A percentile compares a stretch with the other conserved stretches of the same genome.
phyloP scores from a whole-genome alignment of 2,113 vertebrate genomes.

The Grantiella picta region DNA sequence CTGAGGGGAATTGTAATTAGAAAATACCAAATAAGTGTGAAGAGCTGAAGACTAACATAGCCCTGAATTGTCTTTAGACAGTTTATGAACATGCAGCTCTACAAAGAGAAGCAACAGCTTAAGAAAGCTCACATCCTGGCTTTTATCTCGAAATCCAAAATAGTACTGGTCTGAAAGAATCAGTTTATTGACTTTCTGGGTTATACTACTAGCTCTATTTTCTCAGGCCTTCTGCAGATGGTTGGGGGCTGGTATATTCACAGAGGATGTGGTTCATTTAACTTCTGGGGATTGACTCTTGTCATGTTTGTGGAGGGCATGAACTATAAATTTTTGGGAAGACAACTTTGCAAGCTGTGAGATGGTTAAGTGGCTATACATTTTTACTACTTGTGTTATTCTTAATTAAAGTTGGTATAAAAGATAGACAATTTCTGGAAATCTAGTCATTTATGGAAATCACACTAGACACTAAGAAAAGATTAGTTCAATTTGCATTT shows the following conservation, averaged over 20 bases:
- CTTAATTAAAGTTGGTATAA: neutral
- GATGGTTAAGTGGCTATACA: neutral
- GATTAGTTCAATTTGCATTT: neutral
- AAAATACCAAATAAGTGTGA: conserved; percentile 9
- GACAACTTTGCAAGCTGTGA: neutral
- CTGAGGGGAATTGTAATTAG: neutral
- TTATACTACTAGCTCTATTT: neutral
- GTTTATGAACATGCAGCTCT: neutral
- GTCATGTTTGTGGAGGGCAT: neutral
- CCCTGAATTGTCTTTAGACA: neutral
- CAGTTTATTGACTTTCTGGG: conserved; percentile 24
- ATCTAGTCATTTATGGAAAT: neutral
- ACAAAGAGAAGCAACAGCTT: neutral
- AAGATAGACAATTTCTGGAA: neutral
- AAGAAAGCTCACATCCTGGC: neutral
- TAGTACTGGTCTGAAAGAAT: neutral
- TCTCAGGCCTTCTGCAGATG: conserved; percentile 57
- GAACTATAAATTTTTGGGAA: neutral
- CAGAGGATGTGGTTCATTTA: conserved; percentile 31
- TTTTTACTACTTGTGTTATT: neutral
- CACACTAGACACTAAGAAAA: neutral
- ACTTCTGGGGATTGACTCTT: conserved; percentile 10
- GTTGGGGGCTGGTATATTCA: conserved; percentile 1
- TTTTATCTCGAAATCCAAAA: conserved; percentile 5
- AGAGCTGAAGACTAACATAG: neutral